These are phyloP conservation scores for Zelleria hepariella DNA, from an alignment of 2,888 invertebrate genomes.

Conservation along the genomic window DNA sequence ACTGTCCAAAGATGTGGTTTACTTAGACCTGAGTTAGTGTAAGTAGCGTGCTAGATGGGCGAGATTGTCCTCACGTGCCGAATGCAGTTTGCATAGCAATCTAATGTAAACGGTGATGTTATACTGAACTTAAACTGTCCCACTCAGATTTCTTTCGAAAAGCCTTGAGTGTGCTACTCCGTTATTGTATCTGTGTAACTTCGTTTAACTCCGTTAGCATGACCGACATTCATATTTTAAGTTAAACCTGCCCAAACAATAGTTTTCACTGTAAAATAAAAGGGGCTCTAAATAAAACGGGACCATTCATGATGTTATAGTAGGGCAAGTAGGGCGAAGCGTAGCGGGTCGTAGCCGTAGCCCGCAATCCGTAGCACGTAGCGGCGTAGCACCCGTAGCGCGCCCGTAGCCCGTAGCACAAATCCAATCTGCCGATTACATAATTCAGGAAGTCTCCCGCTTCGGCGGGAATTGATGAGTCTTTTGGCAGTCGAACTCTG, in stretches of 20 bases:
- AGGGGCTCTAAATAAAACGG: too few relatives aligned
- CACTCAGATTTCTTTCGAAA: neutral
- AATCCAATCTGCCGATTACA: neutral
- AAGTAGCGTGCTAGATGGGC: neutral
- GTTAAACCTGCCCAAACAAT: too few relatives aligned
- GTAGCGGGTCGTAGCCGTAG: too few relatives aligned
- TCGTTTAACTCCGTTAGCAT: too few relatives aligned
- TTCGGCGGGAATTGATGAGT: neutral
- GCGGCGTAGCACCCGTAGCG: neutral
- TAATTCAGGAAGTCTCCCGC: neutral
- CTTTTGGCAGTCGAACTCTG: neutral
- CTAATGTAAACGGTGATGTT: neutral
- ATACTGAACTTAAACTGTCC: neutral
- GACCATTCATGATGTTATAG: too few relatives aligned
- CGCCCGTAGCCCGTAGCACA: neutral
- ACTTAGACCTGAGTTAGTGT: neutral
- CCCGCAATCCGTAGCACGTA: neutral
- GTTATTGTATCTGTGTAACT: too few relatives aligned
- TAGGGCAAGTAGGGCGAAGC: too few relatives aligned
- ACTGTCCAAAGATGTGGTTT: neutral
- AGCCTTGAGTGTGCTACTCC: too few relatives aligned
- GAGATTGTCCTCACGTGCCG: neutral
- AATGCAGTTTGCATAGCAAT: neutral
- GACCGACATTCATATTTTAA: too few relatives aligned
- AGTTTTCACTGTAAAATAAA: too few relatives aligned